Conservation (phyloP, 2,888 invertebrate species). For the Amitus sp. region DNA sequence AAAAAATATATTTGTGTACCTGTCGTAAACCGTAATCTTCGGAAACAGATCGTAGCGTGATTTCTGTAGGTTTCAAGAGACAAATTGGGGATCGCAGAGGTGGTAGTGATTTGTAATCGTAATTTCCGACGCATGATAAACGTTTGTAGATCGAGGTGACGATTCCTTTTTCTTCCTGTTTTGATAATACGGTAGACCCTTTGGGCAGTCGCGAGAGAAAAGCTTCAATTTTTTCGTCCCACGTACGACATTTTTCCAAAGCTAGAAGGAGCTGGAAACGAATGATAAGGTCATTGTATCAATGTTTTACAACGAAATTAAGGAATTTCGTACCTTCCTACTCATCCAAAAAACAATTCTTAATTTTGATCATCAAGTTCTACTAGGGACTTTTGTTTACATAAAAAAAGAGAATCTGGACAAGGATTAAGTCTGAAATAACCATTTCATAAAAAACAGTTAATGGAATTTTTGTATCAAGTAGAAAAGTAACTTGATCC, state of each 20-base stretch:
- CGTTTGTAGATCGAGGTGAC: constrained; percentile 68
- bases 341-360: too few relatives aligned
- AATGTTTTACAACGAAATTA: too few relatives aligned
- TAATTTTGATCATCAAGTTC: too few relatives aligned
- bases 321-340: too few relatives aligned
- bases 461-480: too few relatives aligned
- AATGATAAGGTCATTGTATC: too few relatives aligned
- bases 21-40: constrained; percentile 73
- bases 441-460: too few relatives aligned
- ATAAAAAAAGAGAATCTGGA: too few relatives aligned
- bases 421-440: too few relatives aligned
- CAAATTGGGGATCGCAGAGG: constrained; percentile 71
- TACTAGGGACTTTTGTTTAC: too few relatives aligned
- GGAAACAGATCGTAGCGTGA: constrained; percentile 68
- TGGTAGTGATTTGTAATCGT: constrained; percentile 65
- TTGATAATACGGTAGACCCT: constrained; percentile 56
- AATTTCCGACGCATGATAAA: constrained; percentile 68
- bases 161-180: constrained; percentile 63
- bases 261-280: constrained; percentile 53
- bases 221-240: constrained; percentile 70
- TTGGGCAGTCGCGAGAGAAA: constrained; percentile 66
- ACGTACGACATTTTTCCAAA: constrained; percentile 68
- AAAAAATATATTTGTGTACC: too few relatives aligned
- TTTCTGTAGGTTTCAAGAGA: constrained; percentile 74
- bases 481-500: too few relatives aligned